Evolutionary conservation across 2,113 vertebrate species (phyloP).

Genomic region (Coptodon rendalli): DNA sequence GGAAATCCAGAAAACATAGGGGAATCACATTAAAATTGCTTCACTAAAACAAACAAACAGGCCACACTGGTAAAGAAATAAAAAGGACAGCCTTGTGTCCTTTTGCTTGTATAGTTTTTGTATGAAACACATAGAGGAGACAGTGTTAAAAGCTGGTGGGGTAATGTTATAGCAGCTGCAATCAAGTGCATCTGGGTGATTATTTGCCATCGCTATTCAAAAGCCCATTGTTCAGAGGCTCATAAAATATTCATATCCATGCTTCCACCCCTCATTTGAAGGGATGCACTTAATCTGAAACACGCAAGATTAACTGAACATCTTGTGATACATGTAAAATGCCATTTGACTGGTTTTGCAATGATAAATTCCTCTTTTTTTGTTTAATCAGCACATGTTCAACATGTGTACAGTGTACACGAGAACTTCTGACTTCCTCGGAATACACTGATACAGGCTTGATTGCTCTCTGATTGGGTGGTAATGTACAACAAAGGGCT

Average conservation of each 20-base stretch:
- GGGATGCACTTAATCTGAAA: neutral
- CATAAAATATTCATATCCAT: slow-evolving; percentile 55
- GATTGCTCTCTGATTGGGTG: neutral
- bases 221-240: slow-evolving; percentile 29
- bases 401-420: neutral
- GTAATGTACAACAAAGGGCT: neutral
- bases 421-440: neutral
- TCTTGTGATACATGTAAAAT: slow-evolving; percentile 15
- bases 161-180: slow-evolving; percentile 26
- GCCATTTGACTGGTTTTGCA: neutral
- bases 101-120: neutral
- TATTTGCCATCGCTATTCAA: slow-evolving; percentile 18
- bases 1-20: neutral
- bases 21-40: neutral
- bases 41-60: neutral
- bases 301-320: slow-evolving; percentile 7
- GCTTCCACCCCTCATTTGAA: slow-evolving; percentile 10
- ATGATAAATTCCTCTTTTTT: slow-evolving; percentile 23
- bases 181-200: slow-evolving; percentile 36
- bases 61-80: neutral
- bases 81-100: neutral
- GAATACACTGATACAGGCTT: neutral
- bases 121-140: neutral
- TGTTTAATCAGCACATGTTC: neutral
- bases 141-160: neutral